Conservation (phyloP, 2,113 vertebrate genomes). For the Zosterops pallidus region DNA sequence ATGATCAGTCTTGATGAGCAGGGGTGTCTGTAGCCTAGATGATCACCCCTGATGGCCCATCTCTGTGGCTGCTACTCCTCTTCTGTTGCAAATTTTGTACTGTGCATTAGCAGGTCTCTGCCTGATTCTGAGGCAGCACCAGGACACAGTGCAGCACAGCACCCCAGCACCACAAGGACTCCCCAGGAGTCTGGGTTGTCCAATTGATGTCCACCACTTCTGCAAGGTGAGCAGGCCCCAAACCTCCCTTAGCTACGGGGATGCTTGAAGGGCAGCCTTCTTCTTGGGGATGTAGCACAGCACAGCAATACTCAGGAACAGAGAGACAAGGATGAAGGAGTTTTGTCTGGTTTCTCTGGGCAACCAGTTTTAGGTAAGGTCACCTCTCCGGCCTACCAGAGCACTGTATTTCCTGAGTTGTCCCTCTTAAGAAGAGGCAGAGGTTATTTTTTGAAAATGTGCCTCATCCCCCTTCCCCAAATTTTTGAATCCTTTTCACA, state of each 20-base stretch:
- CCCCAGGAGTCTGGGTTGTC: not conserved
- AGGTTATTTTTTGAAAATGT: not conserved
- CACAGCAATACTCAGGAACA: not conserved
- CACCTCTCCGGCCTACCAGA: not conserved
- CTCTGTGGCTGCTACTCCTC: too few species aligned
- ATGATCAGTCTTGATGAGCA: too few species aligned
- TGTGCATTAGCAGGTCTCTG: not conserved
- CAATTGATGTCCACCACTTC: rapidly evolving
- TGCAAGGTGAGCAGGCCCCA: not conserved
- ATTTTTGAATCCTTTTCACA: not conserved
- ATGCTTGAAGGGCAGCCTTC: not conserved
- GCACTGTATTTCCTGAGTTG: not conserved
- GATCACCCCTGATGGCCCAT: too few species aligned
- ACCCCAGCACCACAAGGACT: not conserved
- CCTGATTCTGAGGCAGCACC: not conserved
- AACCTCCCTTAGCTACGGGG: not conserved
- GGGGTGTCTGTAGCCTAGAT: too few species aligned
- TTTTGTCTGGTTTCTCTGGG: not conserved
- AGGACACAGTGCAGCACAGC: not conserved
- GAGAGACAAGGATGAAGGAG: not conserved
- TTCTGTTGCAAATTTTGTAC: not conserved
- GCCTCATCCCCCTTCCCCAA: not conserved
- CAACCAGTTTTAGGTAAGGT: not conserved
- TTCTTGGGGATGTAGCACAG: not conserved
- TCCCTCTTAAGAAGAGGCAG: not conserved